Conservation (phyloP, 2,888 invertebrate species). For the Limenitis arthemis region DNA sequence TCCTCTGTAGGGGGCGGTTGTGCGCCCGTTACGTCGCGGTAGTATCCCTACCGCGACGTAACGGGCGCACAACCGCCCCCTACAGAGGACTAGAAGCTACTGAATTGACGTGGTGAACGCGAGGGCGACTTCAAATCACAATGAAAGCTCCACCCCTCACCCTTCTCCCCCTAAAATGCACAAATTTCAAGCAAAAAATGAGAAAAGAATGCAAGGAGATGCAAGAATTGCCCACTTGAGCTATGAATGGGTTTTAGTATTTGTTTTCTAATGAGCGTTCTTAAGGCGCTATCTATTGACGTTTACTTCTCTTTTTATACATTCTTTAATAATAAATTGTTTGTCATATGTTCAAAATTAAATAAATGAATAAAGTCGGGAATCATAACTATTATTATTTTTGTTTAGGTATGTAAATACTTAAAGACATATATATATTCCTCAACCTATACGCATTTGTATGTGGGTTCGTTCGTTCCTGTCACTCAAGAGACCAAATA, state of each 20-base stretch:
- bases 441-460: neutral
- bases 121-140: conserved; percentile 45
- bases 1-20: conserved; percentile 52
- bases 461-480: no score
- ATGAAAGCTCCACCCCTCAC: conserved; percentile 50
- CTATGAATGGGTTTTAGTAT: conserved; percentile 31
- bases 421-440: no score
- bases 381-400: no score
- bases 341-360: no score
- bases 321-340: no score
- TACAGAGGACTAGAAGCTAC: conserved; percentile 48
- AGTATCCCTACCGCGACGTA: conserved; percentile 7
- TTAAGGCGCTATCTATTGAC: conserved; percentile 11
- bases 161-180: conserved; percentile 52
- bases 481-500: no score
- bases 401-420: no score
- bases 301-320: conserved; percentile 8
- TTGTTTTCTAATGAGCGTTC: conserved; percentile 33
- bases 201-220: conserved; percentile 48
- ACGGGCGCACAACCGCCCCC: conserved; percentile 43
- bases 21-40: conserved; percentile 4
- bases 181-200: conserved; percentile 49
- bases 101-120: conserved; percentile 35
- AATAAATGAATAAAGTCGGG: no score
- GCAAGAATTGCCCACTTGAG: conserved; percentile 30